A percentile compares a stretch with the other conserved stretches of the same genome.
phyloP scores from a whole-genome alignment of 2,797 vertebrate species.

The Sorex maritimensis region DNA sequence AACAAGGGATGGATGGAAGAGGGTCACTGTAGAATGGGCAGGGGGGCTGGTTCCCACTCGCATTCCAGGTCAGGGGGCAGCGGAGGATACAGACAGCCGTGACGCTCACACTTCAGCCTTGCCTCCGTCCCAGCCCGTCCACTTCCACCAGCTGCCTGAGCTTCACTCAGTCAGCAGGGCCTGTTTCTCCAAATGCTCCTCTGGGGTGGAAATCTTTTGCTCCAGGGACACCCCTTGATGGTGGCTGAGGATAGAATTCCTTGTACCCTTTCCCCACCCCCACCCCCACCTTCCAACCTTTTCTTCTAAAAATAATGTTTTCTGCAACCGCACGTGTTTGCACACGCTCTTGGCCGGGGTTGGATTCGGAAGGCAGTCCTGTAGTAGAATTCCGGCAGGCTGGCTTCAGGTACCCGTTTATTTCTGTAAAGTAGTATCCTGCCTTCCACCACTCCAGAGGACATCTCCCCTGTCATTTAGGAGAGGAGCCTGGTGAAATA shows the following conservation, averaged over 20 bases:
- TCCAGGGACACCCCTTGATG: background rate
- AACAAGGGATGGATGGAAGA: background rate
- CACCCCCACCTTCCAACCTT: background rate
- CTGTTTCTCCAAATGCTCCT: conserved; percentile 3
- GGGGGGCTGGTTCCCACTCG: background rate
- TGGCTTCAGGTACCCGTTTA: conserved; percentile 23
- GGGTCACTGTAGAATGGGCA: background rate
- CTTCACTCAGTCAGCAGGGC: background rate
- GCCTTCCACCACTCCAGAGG: conserved; percentile 5
- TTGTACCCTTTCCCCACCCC: background rate
- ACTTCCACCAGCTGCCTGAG: background rate
- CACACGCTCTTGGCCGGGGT: background rate
- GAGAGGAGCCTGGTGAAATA: conserved; percentile 35
- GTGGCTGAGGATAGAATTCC: background rate
- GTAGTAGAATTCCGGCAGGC: background rate
- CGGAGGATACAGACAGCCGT: too few species aligned
- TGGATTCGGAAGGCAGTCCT: background rate
- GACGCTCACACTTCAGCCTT: background rate
- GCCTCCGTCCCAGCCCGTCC: background rate
- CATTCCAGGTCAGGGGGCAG: background rate
- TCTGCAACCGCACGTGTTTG: background rate
- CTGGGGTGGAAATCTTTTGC: background rate
- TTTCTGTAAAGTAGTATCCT: conserved; percentile 50
- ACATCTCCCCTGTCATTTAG: conserved; percentile 28
- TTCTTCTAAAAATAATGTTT: conserved; percentile 42